phyloP scores from a whole-genome alignment of 2,797 vertebrate species.

The Graptemys geographica region DNA sequence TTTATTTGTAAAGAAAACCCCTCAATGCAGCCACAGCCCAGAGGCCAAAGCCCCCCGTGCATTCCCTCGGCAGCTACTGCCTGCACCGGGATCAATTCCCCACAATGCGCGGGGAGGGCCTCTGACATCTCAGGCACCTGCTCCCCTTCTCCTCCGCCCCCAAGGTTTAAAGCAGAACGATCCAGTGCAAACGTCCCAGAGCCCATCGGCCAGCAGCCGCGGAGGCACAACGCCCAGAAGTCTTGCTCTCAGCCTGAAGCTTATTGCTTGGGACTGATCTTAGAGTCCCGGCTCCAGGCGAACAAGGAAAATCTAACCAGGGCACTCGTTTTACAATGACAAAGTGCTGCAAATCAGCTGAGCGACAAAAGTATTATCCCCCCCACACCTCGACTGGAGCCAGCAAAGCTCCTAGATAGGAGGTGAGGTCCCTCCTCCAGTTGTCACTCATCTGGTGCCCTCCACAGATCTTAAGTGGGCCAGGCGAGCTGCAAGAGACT shows the following conservation, averaged over 20 bases:
- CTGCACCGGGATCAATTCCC: not conserved
- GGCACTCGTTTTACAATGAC: not conserved
- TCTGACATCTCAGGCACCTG: not conserved
- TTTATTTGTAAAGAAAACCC: not conserved
- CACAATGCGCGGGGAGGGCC: not conserved
- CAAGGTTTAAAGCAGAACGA: not conserved
- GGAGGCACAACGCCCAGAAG: not conserved
- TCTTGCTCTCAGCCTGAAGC: not conserved
- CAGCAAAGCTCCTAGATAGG: not conserved
- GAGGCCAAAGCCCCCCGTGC: not conserved
- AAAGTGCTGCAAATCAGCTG: not conserved
- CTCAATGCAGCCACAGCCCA: not conserved
- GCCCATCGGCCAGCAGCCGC: not conserved
- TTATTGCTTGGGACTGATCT: not conserved
- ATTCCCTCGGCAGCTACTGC: not conserved
- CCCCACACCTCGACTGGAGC: not conserved
- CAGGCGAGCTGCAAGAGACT: not conserved
- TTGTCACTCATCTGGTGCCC: not conserved
- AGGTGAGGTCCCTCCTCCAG: accelerated
- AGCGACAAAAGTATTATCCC: not conserved
- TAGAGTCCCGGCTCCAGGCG: not conserved
- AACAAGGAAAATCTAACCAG: not conserved
- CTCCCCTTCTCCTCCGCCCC: not conserved
- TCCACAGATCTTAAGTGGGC: accelerated
- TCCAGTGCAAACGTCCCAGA: not conserved